Base-by-base conservation (phyloP, 1,140 invertebrate genomes). In the Plectrocnemia conspersa region DNA sequence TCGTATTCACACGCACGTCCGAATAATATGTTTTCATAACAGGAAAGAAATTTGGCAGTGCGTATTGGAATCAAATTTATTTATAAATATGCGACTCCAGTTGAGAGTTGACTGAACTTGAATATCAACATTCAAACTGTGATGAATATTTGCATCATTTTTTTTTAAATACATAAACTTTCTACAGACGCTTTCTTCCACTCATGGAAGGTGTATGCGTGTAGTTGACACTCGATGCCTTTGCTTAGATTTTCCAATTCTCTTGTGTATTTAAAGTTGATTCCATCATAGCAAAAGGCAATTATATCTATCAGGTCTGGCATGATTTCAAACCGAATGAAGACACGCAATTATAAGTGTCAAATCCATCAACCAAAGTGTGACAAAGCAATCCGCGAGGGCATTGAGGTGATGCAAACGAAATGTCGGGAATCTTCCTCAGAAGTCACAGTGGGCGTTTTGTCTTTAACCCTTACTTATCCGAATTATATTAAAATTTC, bases 31-130 rank as follows among this genome's bases (percentile, higher is more conserved):
- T 10, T 16, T 10, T 38, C 10, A 48, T 25, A 48, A 27, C 46
- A 3, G 46, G 46, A 48, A 35, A 48, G 15, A 48, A 23, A 36
- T 48, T 48, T 48, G 46, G 46, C 46, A 48, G 21, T 19, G 27
- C 1, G 24, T 13, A 29, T 27, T n/a, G 23, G 21, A 15, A 19
- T 19, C 42, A 10, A 21, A 32, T 48, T 36, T 48, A 48, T 48
- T 48, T 48, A 22, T 29, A 18, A 46, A 3, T 22, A 16, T 27
- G 25, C 22, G 22, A 25, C 22, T 22, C 11, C 11, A n/a, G n/a
- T n/a, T 5, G 5, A 48, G 29, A 35, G 46, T 48, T 48, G 46
- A 48, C 23, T 36, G 46, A 48, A 33, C 46, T 33, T 22, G 15
- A 5, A 9, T 7, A 47, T 47, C 27, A n/a, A 48, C 10, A 48